A percentile compares a stretch with the other conserved stretches of the same genome.
Conservation (phyloP, 2,888 invertebrate genomes). For the Synergus umbraculus region DNA sequence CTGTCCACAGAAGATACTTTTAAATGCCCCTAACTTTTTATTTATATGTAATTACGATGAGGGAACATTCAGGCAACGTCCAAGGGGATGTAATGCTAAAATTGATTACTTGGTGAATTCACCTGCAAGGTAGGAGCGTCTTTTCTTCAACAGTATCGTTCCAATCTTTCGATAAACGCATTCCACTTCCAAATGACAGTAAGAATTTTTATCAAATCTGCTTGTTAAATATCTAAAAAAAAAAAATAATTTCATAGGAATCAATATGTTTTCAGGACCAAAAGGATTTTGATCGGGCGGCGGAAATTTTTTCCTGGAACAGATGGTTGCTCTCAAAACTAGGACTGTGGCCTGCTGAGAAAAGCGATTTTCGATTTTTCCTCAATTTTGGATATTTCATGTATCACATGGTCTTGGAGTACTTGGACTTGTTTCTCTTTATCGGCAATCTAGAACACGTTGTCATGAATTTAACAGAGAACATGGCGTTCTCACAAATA, state of each 20-base stretch:
- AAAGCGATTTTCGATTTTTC: slow-evolving; percentile 58
- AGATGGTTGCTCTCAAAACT: slow-evolving; percentile 59
- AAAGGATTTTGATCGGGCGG: slow-evolving; percentile 58
- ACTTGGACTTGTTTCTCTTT: slow-evolving; percentile 63
- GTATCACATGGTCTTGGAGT: slow-evolving; percentile 66
- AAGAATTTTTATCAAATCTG: background rate
- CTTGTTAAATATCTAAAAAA: background rate
- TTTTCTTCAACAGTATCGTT: background rate
- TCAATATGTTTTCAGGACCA: slow-evolving; percentile 50
- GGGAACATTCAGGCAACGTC: background rate
- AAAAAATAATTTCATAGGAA: background rate
- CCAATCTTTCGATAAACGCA: background rate
- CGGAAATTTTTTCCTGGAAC: slow-evolving; percentile 62
- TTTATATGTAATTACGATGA: background rate
- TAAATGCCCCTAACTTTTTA: background rate
- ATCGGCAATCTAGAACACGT: slow-evolving; percentile 65
- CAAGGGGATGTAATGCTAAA: background rate
- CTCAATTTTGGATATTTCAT: slow-evolving; percentile 63
- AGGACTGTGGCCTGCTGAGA: slow-evolving; percentile 65
- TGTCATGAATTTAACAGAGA: slow-evolving; percentile 66
- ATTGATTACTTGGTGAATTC: background rate
- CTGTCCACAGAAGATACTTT: too few species aligned
- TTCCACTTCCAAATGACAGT: background rate
- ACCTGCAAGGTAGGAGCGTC: background rate
- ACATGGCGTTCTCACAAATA: slow-evolving; percentile 66